Evolutionary conservation across 2,888 invertebrate genomes (phyloP).

Genomic region (Pseudanteris insignis): DNA sequence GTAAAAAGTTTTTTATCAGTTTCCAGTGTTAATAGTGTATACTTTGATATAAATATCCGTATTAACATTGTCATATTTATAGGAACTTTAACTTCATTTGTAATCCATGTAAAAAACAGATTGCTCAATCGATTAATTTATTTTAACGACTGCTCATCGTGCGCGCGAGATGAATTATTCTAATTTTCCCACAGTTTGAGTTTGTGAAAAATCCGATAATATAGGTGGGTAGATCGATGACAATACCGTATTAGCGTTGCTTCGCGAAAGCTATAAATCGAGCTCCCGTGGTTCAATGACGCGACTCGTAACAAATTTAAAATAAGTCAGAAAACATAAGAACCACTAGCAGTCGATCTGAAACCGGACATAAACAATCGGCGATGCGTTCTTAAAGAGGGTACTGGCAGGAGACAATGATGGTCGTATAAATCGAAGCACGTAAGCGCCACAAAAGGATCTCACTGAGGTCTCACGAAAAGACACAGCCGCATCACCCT

Average conservation of each 20-base stretch:
- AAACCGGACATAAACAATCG: constrained; percentile 50
- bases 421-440: constrained; percentile 49
- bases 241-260: not conserved
- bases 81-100: too few species aligned
- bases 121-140: not conserved
- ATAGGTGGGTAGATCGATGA: not conserved
- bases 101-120: too few species aligned
- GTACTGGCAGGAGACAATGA: constrained; percentile 13
- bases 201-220: not conserved
- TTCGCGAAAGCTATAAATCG: constrained; percentile 8
- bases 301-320: constrained; percentile 22
- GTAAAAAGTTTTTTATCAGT: too few species aligned
- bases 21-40: too few species aligned
- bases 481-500: constrained; percentile 29
- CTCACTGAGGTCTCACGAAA: constrained; percentile 30
- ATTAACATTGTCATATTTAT: too few species aligned
- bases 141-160: not conserved
- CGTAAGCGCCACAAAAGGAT: constrained; percentile 46
- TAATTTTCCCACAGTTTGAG: not conserved
- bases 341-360: constrained; percentile 42
- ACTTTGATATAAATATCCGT: too few species aligned
- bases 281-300: constrained; percentile 3
- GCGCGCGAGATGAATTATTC: not conserved
- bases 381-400: constrained; percentile 10
- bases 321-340: constrained; percentile 10